phyloP scores from a whole-genome alignment of 92 coral and sea anemone genomes.

The Isaurus tuberculatus region DNA sequence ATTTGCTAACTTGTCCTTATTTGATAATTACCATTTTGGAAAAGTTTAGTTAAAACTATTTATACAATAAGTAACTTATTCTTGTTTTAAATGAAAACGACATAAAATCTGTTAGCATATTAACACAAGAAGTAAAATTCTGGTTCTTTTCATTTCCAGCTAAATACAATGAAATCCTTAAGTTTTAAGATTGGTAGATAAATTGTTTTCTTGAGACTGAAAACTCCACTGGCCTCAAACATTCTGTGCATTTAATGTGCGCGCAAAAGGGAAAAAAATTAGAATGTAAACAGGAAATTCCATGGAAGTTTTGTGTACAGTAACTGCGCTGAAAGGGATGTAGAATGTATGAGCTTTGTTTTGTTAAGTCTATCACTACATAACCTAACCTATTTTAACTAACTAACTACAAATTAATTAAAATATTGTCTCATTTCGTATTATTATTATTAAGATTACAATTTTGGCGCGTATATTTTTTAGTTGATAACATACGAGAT shows the following conservation, averaged over 20 bases:
- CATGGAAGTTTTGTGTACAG: conserved; percentile 21
- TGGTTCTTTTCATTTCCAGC: too few relatives aligned
- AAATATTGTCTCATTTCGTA: neutral
- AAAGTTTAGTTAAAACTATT: too few relatives aligned
- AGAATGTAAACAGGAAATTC: conserved; percentile 18
- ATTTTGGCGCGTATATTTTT: conserved; percentile 17
- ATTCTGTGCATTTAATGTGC: neutral
- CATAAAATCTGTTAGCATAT: too few relatives aligned
- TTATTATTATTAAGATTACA: neutral
- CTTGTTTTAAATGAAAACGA: too few relatives aligned
- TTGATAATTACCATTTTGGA: too few relatives aligned
- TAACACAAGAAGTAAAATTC: too few relatives aligned
- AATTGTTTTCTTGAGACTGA: neutral
- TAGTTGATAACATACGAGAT: neutral
- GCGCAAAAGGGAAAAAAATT: conserved; percentile 8
- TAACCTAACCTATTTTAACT: neutral
- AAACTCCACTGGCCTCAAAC: neutral
- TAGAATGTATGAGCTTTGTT: neutral
- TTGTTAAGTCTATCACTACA: neutral
- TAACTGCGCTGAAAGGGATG: neutral
- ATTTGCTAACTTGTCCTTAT: too few relatives aligned
- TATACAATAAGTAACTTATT: too few relatives aligned
- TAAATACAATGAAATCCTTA: too few relatives aligned
- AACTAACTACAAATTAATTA: neutral
- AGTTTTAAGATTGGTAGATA: neutral